Base-by-base conservation (phyloP, 2,888 invertebrate genomes). In the Ectemnius lituratus region DNA sequence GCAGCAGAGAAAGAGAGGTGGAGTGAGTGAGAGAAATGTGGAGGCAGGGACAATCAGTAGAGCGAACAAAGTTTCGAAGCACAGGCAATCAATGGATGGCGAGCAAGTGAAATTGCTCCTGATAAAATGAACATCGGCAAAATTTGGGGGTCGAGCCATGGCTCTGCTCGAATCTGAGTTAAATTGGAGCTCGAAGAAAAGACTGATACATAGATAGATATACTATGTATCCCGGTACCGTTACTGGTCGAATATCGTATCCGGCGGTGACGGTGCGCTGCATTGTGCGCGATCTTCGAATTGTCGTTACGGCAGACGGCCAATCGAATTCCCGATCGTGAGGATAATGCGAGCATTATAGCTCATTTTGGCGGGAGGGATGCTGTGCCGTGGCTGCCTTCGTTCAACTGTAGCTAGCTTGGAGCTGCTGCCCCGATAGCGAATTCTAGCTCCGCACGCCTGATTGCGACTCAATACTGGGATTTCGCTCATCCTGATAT, bases 391-490 rank as follows among this genome's bases (percentile, higher is more conserved):
- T 37, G 8, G 1, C 37, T 37, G 66, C 76, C 75, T 70, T 65
- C 46, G 65, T 52, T 52, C 52, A 6, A 11, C 37, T 37, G 8
- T 8, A 37, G 37, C 8, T 11, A 37, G 37, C 37, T 8, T 8
- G 37, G 37, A 8, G 8, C 37, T 37, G 37, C 8, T 6, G 63
- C 59, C 60, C 20, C 72, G 78, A 73, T 63, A 62, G 68, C 73
- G 73, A 75, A 70, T 80, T 76, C 76, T 68, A 73, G 82, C 80
- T 85, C 37, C 37, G 79, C 75, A 84, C 83, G 83, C 79, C 82
- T 84, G 87, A 88, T 88, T 87, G 82, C 85, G 80, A 86, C 85
- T 86, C 87, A 84, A 88, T 88, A 84, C 84, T 79, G 62, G 81
- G 79, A 80, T 85, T 82, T 83, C 79, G 79, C 78, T 83, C 81